Evolutionary conservation across 2,888 invertebrate species (phyloP), one percentile per base, ranked within the genome.

Genomic region (Cephus runcator): DNA sequence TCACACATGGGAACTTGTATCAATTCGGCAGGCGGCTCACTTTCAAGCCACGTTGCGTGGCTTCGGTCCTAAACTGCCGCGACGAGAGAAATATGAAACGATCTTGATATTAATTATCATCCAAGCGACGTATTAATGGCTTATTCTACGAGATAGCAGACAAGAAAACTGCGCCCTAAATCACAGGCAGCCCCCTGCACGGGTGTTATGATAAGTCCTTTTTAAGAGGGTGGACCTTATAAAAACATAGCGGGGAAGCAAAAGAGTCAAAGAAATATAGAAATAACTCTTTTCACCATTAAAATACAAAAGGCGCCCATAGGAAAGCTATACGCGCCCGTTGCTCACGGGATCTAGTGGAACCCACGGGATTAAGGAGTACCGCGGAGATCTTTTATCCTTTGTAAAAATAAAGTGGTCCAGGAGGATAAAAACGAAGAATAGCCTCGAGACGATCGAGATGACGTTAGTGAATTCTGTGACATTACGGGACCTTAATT

Each of bases 21-120:
- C 9, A 9, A 23, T 56, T 23, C 40, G 23, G 15, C 40, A 56
- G 40, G 40, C 40, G 40, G 40, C 23, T 56, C 40, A 56, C 40
- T 56, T 56, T 56, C 15, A 56, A 56, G 40, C 23, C 40, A 56
- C 23, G 40, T 23, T 36, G 36, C n/a, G 35, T 4, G 34, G 9
- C 11, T 74, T 30, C 23, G 33, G 36, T 35, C 73, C 74, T 33
- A 69, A 77, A 77, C 35, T 77, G 77, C 34, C 69, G 40, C 69
- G 77, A 35, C 73, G 76, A 78, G 73, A 78, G 73, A 78, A 76
- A 79, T 77, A 76, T 73, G 76, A 76, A 76, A 76, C 74, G 73
- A 74, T 76, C 76, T 76, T n/a, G 74, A 79, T 76, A 79, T 79
- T 76, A 79, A 79, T 76, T 76, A 79, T 76, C 69, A 12, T 69